A percentile compares a stretch with the other conserved stretches of the same genome.
Conservation (phyloP, 2,113 vertebrate genomes). For the Anguilla japonica region DNA sequence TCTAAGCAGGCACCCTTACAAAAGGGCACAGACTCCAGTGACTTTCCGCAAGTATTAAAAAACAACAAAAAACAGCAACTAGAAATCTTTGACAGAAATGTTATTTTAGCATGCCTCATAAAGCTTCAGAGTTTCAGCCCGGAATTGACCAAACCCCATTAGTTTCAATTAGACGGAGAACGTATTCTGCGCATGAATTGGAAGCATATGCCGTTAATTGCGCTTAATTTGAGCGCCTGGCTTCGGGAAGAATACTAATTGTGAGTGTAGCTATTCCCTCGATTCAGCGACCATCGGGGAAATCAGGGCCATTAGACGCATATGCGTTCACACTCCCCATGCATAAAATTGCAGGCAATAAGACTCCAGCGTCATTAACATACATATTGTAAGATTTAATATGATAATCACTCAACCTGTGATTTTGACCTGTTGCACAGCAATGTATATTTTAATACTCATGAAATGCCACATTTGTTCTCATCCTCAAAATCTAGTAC, state of each 20-base stretch:
- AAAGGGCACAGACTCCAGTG: background rate
- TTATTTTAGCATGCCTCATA: background rate
- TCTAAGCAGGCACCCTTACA: background rate
- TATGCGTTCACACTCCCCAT: constrained; percentile 16
- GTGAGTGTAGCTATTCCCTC: constrained; percentile 38
- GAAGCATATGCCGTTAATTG: constrained; percentile 60
- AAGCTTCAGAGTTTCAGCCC: background rate
- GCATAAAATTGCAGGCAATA: background rate
- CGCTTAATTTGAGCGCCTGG: constrained; percentile 54
- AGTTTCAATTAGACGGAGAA: constrained; percentile 43
- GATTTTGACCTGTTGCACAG: background rate
- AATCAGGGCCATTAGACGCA: constrained; percentile 51
- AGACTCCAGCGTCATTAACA: background rate
- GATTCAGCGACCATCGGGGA: constrained; percentile 35
- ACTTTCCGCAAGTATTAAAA: background rate
- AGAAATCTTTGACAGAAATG: background rate
- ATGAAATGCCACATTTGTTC: background rate
- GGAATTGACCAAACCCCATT: constrained; percentile 30
- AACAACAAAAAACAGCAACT: background rate
- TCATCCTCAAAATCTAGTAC: background rate
- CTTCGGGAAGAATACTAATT: constrained; percentile 54
- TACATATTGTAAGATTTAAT: constrained; percentile 6
- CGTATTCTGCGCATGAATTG: constrained; percentile 40
- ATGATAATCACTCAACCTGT: background rate
- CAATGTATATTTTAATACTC: background rate